Conservation (phyloP, 2,888 invertebrate genomes). For the Tromatobia lineatoria region DNA sequence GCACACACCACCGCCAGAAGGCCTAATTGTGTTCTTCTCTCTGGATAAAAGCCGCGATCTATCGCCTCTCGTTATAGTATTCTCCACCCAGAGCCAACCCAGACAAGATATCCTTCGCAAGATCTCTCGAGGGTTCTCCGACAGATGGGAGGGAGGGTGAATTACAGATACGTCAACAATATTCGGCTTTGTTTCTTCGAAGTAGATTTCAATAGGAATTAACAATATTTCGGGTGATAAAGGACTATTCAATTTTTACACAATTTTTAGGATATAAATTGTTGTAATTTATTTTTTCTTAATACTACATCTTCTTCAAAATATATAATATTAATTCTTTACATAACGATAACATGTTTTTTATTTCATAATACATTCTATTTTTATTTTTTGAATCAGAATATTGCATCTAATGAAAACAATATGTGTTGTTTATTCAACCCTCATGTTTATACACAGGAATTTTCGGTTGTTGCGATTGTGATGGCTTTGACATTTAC, state of each 20-base stretch:
- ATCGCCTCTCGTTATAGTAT: slow-evolving; percentile 68
- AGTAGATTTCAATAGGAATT: slow-evolving; percentile 17
- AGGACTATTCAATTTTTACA: neutral
- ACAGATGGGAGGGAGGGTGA: slow-evolving; percentile 44
- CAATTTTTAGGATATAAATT: no score
- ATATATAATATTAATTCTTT: no score
- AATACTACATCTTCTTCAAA: no score
- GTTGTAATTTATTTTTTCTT: no score
- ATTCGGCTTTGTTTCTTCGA: slow-evolving; percentile 41
- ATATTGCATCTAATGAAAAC: no score
- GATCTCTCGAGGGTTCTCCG: slow-evolving; percentile 54
- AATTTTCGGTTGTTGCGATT: no score
- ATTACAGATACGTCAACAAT: slow-evolving; percentile 47
- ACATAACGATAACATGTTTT: no score
- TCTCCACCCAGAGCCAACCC: slow-evolving; percentile 44
- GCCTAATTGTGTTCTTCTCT: slow-evolving; percentile 82
- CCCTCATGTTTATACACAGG: no score
- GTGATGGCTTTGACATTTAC: no score
- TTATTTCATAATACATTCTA: no score
- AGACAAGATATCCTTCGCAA: slow-evolving; percentile 52
- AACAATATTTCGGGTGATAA: neutral
- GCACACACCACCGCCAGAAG: slow-evolving; percentile 70
- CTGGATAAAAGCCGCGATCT: slow-evolving; percentile 81
- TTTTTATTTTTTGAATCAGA: no score
- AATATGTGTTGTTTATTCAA: no score